Conservation (phyloP, 2,888 invertebrate genomes). For the Lottia scabra region DNA sequence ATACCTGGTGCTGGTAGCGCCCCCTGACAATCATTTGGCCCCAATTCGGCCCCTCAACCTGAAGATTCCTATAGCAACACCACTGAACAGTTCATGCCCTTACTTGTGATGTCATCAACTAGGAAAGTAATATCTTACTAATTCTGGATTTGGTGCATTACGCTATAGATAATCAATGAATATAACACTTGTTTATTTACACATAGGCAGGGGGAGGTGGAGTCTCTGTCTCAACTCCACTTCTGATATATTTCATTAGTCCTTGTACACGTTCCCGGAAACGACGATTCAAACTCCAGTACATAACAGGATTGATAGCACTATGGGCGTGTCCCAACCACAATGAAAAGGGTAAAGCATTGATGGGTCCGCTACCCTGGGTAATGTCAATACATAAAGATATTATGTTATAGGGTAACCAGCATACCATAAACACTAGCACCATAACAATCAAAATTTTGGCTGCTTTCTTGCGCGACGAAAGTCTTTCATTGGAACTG, state of each 20-base stretch:
- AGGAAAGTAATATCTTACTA: no score
- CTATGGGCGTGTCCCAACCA: slow-evolving; percentile 82
- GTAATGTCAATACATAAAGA: slow-evolving; percentile 76
- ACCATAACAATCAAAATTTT: slow-evolving; percentile 81
- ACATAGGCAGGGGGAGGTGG: slow-evolving; percentile 12
- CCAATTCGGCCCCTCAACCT: no score
- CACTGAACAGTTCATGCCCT: no score
- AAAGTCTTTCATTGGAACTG: slow-evolving; percentile 68
- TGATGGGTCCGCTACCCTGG: slow-evolving; percentile 42
- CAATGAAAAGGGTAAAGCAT: slow-evolving; percentile 75
- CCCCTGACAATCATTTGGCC: no score
- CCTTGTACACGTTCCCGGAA: slow-evolving; percentile 48
- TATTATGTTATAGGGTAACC: slow-evolving; percentile 82
- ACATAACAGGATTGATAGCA: slow-evolving; percentile 82
- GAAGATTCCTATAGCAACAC: no score
- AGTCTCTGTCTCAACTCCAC: slow-evolving; percentile 14
- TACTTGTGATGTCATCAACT: no score
- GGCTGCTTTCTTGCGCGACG: slow-evolving; percentile 80
- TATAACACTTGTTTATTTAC: not conserved
- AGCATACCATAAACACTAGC: slow-evolving; percentile 81
- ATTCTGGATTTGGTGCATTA: no score
- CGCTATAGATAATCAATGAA: no score
- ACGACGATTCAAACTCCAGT: slow-evolving; percentile 79
- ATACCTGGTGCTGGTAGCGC: no score
- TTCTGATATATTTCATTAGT: slow-evolving; percentile 30